Conservation (phyloP, 2,113 vertebrate genomes). For the Hippocampus barbouri region DNA sequence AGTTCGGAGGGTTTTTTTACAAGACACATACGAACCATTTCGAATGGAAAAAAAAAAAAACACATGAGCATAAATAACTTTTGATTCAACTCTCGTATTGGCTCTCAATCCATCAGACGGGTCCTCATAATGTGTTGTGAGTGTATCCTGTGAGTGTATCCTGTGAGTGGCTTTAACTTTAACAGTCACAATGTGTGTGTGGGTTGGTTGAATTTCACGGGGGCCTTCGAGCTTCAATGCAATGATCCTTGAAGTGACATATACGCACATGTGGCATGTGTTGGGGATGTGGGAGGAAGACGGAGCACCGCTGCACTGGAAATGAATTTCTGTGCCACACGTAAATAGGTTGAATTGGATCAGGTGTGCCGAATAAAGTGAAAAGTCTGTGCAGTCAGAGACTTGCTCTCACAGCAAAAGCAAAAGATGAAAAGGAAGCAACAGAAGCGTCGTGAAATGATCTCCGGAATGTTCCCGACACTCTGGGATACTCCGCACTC, state of each 20-base stretch:
- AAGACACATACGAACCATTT: too few relatives aligned
- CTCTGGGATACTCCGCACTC: constrained; percentile 13
- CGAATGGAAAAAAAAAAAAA: too few relatives aligned
- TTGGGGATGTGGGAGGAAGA: too few relatives aligned
- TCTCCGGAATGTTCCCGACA: constrained; percentile 15
- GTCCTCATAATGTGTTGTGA: too few relatives aligned
- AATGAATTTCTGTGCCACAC: neutral
- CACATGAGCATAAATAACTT: too few relatives aligned
- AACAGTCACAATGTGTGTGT: neutral
- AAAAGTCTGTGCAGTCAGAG: neutral
- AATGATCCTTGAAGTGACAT: constrained; percentile 11
- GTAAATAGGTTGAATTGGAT: constrained; percentile 5
- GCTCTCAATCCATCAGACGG: too few relatives aligned
- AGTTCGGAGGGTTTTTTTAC: too few relatives aligned
- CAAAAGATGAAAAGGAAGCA: neutral
- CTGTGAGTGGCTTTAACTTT: too few relatives aligned
- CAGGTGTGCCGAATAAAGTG: neutral
- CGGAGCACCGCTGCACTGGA: too few relatives aligned
- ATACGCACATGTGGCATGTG: neutral
- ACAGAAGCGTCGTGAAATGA: neutral
- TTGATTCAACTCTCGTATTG: too few relatives aligned
- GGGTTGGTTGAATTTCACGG: neutral
- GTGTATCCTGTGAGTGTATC: too few relatives aligned
- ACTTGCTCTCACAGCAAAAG: neutral
- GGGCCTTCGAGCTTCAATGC: constrained; percentile 7